Evolutionary conservation across 2,888 invertebrate genomes (phyloP).

Genomic region (Cataglyphis livida): DNA sequence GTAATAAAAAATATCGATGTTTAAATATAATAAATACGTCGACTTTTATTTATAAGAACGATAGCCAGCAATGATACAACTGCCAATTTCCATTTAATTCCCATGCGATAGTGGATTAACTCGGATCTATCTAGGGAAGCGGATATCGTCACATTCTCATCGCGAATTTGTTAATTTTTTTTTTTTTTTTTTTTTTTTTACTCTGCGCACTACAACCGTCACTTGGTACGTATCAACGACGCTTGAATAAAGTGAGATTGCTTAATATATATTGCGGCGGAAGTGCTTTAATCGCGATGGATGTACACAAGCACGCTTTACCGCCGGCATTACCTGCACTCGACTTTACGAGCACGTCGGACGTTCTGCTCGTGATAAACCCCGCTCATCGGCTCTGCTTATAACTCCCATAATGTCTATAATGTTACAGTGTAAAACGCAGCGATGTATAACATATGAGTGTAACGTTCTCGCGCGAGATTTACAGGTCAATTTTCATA

Average conservation of each 20-base stretch:
- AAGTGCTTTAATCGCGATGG: conserved; percentile 28
- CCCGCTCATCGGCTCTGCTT: conserved; percentile 28
- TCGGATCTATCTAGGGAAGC: not conserved
- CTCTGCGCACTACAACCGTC: not conserved
- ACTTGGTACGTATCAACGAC: conserved; percentile 7
- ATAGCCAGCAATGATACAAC: not conserved
- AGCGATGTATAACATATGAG: conserved; percentile 1
- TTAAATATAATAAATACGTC: conserved; percentile 11
- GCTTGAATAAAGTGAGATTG: conserved; percentile 13
- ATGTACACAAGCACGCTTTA: conserved; percentile 19
- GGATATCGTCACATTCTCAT: not conserved
- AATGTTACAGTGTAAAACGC: not conserved
- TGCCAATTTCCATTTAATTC: conserved; percentile 23
- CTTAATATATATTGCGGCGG: conserved; percentile 24
- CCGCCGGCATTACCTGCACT: conserved; percentile 11
- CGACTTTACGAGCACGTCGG: conserved; percentile 33
- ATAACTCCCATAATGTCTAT: conserved; percentile 34
- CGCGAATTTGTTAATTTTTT: not conserved
- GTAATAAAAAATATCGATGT: conserved; percentile 21
- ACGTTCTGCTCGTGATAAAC: not conserved
- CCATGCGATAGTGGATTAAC: conserved; percentile 25
- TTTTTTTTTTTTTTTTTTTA: not conserved
- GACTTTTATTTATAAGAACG: conserved; percentile 8
- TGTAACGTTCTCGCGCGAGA: not conserved
- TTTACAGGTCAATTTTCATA: not conserved